A percentile compares a stretch with the other conserved stretches of the same genome.
These are phyloP conservation scores for Hyperopisus bebe DNA, from an alignment of 2,113 vertebrate species.

Conservation along the genomic window DNA sequence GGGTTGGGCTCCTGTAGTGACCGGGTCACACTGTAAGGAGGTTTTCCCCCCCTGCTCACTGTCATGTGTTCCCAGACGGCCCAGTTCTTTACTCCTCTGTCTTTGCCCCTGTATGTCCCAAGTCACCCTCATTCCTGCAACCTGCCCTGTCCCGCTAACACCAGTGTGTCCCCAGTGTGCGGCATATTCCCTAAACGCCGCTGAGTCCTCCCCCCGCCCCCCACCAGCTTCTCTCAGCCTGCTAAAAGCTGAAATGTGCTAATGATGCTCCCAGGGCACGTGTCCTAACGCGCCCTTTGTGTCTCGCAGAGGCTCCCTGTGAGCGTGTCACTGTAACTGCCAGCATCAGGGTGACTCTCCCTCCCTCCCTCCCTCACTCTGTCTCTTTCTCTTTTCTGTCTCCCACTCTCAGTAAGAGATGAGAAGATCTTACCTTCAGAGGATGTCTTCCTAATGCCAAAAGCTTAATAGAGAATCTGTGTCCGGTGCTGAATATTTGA, in stretches of 20 bases:
- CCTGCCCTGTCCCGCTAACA: background rate
- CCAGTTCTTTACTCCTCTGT: background rate
- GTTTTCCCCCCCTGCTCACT: background rate
- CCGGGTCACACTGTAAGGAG: background rate
- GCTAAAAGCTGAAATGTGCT: background rate
- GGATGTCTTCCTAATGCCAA: background rate
- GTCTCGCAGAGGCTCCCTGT: background rate
- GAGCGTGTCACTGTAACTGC: background rate
- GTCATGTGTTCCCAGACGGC: background rate
- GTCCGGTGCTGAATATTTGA: background rate
- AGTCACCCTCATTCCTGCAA: background rate
- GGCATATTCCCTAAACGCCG: background rate
- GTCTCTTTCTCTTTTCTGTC: background rate
- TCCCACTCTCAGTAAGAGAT: background rate
- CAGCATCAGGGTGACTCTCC: background rate
- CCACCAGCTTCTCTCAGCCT: background rate
- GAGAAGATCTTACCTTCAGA: background rate
- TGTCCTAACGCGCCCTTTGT: background rate
- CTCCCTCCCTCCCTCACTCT: conserved; percentile 5
- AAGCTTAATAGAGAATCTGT: background rate
- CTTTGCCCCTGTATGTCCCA: background rate
- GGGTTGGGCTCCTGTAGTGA: background rate
- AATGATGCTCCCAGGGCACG: background rate
- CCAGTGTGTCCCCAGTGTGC: background rate
- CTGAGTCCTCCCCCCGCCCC: background rate